Base-by-base conservation (phyloP, 23 tunicate genomes). In the Diplosoma virens region DNA sequence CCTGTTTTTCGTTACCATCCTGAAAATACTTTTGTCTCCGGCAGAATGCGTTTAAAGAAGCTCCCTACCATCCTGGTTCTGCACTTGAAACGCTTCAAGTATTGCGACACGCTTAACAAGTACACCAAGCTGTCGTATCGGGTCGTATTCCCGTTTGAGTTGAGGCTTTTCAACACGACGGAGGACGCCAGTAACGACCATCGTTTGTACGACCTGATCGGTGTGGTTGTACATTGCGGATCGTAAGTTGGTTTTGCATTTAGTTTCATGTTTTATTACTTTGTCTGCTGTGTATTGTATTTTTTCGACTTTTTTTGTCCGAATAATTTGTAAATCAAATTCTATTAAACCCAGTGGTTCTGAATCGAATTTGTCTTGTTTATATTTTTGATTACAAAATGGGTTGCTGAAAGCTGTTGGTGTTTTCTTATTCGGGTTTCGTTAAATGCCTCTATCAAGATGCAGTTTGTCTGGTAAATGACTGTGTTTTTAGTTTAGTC, bases 171-270 rank as follows among this genome's bases (percentile, higher is more conserved):
- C 73, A 90, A 90, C 58, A 90, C 97, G 5, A 85, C 97, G 1
- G 97, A 84, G 0, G 97, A 90, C 70, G 97, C 97, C 6, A 32
- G 79, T 37, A 79, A 90, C 41, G 50, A 80, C 1, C 91, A 84
- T 30, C 82, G 90, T 18, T 81, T 94, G 5, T 94, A 94, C 31
- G 99, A 94, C 67, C 74, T 94, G 30, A 94, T 88, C 28, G 99
- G 93, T 17, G 99, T 94, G 14, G 99, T 94, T 34, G 99, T 94
- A n/a, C 99, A 94, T 59, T 94, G 99, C 67, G 99, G 99, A 68
- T 84, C 90, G 97, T 90, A 46, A 76, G 95, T 55, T n/a, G n/a
- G n/a, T n/a, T n/a, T n/a, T n/a, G n/a, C n/a, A 16, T 45, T 45
- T 45, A 45, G 52, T 45, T 45, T 45, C 11, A 45, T 9, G 11